phyloP scores from a whole-genome alignment of 2,113 vertebrate genomes.

The Suncus etruscus region DNA sequence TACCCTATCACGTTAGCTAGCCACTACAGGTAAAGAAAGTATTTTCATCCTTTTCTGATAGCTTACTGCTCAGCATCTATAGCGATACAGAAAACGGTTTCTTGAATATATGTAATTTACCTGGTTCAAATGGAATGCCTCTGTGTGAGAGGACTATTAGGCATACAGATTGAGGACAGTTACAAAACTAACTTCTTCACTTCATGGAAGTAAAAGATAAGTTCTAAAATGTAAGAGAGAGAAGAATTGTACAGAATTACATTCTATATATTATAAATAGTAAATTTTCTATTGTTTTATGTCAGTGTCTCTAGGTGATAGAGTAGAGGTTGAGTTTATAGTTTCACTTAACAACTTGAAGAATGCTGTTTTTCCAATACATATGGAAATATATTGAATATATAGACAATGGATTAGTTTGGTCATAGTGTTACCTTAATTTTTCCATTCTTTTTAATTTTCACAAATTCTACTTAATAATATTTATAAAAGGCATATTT shows the following conservation, averaged over 20 bases:
- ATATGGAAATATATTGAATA: not conserved
- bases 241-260: not conserved
- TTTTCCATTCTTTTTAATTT: not conserved
- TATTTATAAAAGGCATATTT: not conserved
- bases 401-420: not conserved
- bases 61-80: not conserved
- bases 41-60: constrained; percentile 42
- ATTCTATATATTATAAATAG: not conserved
- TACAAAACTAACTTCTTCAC: not conserved
- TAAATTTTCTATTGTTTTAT: constrained; percentile 31
- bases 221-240: constrained; percentile 30
- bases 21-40: not conserved
- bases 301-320: not conserved
- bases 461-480: not conserved
- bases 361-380: not conserved
- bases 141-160: not conserved
- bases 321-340: not conserved
- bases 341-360: not conserved
- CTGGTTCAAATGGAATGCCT: not conserved
- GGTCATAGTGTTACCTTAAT: not conserved
- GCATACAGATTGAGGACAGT: not conserved
- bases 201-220: constrained; percentile 22
- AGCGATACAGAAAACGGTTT: not conserved
- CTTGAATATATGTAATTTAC: not conserved
- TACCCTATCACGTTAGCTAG: not conserved